Conservation (phyloP, 2,113 vertebrate genomes). For the Balaenoptera acutorostrata region DNA sequence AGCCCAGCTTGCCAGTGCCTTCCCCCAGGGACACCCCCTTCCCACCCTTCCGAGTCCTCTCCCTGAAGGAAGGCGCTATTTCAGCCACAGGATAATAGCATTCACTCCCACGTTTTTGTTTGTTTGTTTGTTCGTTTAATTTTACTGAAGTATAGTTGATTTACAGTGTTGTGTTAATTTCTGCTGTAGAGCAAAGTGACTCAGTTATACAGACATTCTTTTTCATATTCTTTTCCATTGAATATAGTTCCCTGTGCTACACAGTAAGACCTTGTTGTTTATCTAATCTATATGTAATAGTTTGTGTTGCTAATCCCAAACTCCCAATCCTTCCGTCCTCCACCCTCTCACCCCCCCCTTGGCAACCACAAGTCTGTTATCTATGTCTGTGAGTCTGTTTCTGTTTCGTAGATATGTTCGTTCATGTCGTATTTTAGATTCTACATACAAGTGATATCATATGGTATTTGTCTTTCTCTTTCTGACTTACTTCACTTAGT, state of each 20-base stretch:
- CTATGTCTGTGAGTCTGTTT: background rate
- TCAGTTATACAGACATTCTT: background rate
- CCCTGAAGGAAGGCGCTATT: background rate
- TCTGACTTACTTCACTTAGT: background rate
- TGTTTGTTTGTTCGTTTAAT: background rate
- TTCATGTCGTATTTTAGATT: background rate
- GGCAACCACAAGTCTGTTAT: background rate
- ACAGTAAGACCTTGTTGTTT: background rate
- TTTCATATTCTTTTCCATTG: background rate
- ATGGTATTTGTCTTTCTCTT: background rate
- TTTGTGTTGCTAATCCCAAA: background rate
- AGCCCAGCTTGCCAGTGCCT: background rate
- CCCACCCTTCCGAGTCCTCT: background rate
- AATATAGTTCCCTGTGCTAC: background rate
- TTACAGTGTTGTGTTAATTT: background rate
- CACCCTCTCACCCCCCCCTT: background rate
- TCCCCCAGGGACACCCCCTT: background rate
- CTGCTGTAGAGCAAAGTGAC: background rate
- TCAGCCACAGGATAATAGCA: background rate
- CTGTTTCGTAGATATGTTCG: background rate
- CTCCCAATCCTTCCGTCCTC: background rate
- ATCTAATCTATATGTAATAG: background rate
- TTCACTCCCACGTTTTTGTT: background rate
- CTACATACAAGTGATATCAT: background rate
- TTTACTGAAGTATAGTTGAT: background rate